These are phyloP conservation scores for Anarsia innoxiella DNA, from an alignment of 2,888 invertebrate species.

Conservation along the genomic window DNA sequence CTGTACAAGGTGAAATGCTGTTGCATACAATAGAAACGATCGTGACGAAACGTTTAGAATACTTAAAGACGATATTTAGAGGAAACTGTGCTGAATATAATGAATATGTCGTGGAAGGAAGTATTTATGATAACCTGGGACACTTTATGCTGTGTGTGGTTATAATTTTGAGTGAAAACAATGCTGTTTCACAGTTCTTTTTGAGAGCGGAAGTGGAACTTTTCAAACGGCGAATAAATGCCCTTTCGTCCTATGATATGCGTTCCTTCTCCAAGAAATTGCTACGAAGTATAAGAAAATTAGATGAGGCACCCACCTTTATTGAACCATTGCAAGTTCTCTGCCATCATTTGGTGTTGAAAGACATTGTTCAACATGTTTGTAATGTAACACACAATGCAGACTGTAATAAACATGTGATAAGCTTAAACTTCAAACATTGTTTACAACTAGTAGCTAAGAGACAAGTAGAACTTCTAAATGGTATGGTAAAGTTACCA, in stretches of 20 bases:
- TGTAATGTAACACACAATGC: constrained; percentile 29
- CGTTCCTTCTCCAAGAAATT: constrained; percentile 53
- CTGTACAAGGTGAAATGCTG: constrained; percentile 70
- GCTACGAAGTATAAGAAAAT: constrained; percentile 39
- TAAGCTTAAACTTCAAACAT: constrained; percentile 70
- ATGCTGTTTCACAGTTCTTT: constrained; percentile 43
- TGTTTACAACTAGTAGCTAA: constrained; percentile 70
- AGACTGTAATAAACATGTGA: constrained; percentile 35
- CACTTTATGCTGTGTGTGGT: constrained; percentile 73
- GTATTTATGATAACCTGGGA: constrained; percentile 74
- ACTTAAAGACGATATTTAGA: constrained; percentile 52
- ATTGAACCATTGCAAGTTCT: constrained; percentile 38
- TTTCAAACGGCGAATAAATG: constrained; percentile 39
- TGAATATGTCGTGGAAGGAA: constrained; percentile 76
- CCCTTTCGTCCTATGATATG: constrained; percentile 45
- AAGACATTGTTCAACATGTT: constrained; percentile 49
- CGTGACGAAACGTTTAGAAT: constrained; percentile 63
- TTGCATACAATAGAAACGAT: constrained; percentile 72
- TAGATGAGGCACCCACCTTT: constrained; percentile 22
- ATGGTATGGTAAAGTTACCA: constrained; percentile 69
- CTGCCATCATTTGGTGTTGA: constrained; percentile 48
- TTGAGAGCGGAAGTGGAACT: constrained; percentile 46
- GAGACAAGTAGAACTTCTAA: constrained; percentile 64
- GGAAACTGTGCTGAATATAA: constrained; percentile 46
- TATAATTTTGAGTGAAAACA: constrained; percentile 39